A percentile compares a stretch with the other conserved stretches of the same genome.
These are phyloP conservation scores for Pygocentrus nattereri DNA, from an alignment of 2,797 vertebrate species.

Conservation along the genomic window DNA sequence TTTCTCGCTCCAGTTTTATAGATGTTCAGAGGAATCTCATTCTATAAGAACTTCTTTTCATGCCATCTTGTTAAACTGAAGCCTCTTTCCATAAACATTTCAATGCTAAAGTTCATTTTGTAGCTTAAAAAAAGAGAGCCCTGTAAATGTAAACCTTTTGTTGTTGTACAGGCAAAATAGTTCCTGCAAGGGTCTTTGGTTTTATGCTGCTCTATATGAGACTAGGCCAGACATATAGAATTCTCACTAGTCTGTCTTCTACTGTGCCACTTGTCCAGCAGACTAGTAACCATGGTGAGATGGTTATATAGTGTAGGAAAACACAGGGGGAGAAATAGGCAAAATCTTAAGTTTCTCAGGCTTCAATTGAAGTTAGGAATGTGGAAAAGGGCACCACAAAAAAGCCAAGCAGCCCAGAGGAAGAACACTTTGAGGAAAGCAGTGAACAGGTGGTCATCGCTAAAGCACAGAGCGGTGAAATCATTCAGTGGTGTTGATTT, in stretches of 20 bases:
- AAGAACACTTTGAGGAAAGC: conserved; percentile 31
- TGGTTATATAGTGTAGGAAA: conserved; percentile 63
- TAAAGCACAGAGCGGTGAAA: conserved; percentile 65
- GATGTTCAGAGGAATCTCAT: conserved; percentile 69
- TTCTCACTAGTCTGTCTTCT: conserved; percentile 46
- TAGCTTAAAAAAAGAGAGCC: conserved; percentile 59
- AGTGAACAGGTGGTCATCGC: conserved; percentile 80
- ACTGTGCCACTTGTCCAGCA: conserved; percentile 58
- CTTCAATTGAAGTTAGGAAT: conserved; percentile 75
- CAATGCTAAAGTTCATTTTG: conserved; percentile 72
- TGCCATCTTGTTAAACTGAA: conserved; percentile 70
- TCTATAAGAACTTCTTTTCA: conserved; percentile 69
- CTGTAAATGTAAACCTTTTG: conserved; percentile 76
- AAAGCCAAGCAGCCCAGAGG: conserved; percentile 53
- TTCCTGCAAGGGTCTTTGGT: conserved; percentile 56
- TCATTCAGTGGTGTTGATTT: conserved; percentile 78
- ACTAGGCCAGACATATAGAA: conserved; percentile 67
- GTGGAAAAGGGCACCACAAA: conserved; percentile 68
- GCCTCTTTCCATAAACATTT: conserved; percentile 73
- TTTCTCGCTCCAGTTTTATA: conserved; percentile 68
- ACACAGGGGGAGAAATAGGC: conserved; percentile 68
- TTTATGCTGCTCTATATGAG: conserved; percentile 52
- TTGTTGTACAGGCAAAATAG: conserved; percentile 54
- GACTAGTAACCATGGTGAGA: conserved; percentile 66
- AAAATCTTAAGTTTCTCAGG: conserved; percentile 74